A percentile compares a stretch with the other conserved stretches of the same genome.
These are phyloP conservation scores for Carassius auratus DNA, from an alignment of 2,113 vertebrate species.

Conservation along the genomic window DNA sequence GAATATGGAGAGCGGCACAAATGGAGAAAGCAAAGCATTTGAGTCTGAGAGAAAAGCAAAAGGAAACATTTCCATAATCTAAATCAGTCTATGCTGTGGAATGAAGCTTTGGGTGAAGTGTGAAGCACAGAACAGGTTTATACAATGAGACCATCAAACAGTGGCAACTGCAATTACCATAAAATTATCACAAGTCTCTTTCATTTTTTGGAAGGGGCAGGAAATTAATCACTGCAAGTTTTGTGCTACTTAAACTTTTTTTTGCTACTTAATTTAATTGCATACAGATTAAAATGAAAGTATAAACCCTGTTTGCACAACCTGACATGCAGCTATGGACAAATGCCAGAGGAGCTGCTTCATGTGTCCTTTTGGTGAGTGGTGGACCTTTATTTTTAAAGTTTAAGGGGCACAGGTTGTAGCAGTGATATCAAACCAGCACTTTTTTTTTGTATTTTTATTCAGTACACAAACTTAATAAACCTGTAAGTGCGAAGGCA, in stretches of 20 bases:
- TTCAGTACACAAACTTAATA: no score
- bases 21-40: constrained; percentile 39
- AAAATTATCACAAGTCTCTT: background rate
- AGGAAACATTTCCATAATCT: constrained; percentile 33
- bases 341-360: constrained; percentile 15
- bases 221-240: constrained; percentile 12
- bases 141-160: constrained; percentile 3
- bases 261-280: background rate
- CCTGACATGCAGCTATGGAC: background rate
- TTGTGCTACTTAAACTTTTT: background rate
- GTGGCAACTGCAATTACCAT: constrained; percentile 7
- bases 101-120: constrained; percentile 3
- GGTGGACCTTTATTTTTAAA: constrained; percentile 9
- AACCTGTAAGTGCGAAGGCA: no score
- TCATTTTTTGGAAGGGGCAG: background rate
- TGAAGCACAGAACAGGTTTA: constrained; percentile 7
- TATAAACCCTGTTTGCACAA: background rate
- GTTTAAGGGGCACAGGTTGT: constrained; percentile 23
- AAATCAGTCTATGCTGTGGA: background rate
- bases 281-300: background rate
- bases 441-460: background rate
- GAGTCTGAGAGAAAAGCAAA: constrained; percentile 4
- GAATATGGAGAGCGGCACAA: constrained; percentile 41
- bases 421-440: constrained; percentile 17
- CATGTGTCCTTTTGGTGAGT: constrained; percentile 28